phyloP scores from a whole-genome alignment of 2,113 vertebrate species.

The Neogobius melanostomus region DNA sequence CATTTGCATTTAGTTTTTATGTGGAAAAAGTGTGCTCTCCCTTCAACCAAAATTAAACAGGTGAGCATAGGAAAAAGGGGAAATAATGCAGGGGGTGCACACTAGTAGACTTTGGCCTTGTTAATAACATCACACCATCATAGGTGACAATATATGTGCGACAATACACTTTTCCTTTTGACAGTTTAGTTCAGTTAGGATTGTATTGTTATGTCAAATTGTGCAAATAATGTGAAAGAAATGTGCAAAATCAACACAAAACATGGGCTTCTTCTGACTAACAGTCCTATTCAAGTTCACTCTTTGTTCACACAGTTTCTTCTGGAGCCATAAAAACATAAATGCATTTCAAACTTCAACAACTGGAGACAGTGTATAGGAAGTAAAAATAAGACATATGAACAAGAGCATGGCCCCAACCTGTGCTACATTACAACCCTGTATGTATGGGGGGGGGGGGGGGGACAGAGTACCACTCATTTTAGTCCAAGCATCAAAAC shows the following conservation, averaged over 20 bases:
- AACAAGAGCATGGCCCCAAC: constrained; percentile 33
- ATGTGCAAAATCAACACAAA: constrained; percentile 51
- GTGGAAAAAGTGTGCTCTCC: constrained; percentile 14
- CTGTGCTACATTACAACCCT: constrained; percentile 67
- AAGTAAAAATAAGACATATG: constrained; percentile 16
- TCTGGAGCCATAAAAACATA: constrained; percentile 27
- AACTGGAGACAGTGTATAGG: constrained; percentile 14
- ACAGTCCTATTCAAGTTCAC: constrained; percentile 17
- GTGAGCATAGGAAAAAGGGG: constrained; percentile 15
- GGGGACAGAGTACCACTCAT: constrained; percentile 35
- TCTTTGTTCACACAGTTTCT: constrained; percentile 40
- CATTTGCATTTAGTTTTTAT: constrained; percentile 8
- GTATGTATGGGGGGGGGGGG: too few species aligned
- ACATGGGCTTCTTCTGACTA: constrained; percentile 26
- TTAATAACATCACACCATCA: constrained; percentile 7
- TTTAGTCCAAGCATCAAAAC: constrained; percentile 3
- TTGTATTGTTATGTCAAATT: constrained; percentile 40
- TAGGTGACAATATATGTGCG: constrained; percentile 18
- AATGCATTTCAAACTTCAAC: constrained; percentile 26
- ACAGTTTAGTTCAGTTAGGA: constrained; percentile 52
- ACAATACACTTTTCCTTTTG: constrained; percentile 40
- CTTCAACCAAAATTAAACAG: constrained; percentile 2
- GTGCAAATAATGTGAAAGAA: constrained; percentile 25
- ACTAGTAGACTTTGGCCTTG: constrained; percentile 46
- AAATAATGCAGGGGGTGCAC: neutral